A percentile compares a stretch with the other conserved stretches of the same genome.
Evolutionary conservation across 2,888 invertebrate species (phyloP).

Genomic region (Mesorhabditis belari): DNA sequence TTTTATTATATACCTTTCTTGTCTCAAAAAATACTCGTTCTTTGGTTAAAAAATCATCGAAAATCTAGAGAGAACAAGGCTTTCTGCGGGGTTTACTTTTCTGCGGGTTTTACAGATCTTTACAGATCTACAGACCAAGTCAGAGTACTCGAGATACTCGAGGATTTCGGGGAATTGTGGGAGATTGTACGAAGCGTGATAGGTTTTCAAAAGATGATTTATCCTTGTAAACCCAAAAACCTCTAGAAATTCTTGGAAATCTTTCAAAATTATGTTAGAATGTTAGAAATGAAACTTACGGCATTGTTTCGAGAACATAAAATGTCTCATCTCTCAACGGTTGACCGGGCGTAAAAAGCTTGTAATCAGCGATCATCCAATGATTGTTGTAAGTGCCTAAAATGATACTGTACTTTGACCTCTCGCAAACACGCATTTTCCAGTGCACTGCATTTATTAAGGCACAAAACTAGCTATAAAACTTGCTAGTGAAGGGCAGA

Average conservation of each 20-base stretch:
- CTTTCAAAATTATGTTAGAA: no score
- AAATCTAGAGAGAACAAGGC: no score
- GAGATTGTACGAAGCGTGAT: background rate
- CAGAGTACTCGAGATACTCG: background rate
- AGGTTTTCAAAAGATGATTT: background rate
- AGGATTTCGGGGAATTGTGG: background rate
- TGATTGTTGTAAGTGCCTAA: constrained; percentile 75
- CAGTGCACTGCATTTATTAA: no score
- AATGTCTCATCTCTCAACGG: constrained; percentile 55
- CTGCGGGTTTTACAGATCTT: no score
- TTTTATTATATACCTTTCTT: no score
- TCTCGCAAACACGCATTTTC: no score
- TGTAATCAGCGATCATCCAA: constrained; percentile 74
- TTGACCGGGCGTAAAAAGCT: constrained; percentile 59
- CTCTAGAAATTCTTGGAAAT: background rate
- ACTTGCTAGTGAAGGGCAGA: no score
- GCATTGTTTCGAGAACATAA: constrained; percentile 70
- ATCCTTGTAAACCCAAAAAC: background rate
- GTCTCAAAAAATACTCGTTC: no score
- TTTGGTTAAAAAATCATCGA: no score
- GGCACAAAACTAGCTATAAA: no score
- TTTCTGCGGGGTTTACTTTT: no score
- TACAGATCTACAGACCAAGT: background rate
- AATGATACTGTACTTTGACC: background rate
- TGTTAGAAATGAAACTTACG: constrained; percentile 18